Conservation (phyloP, 2,888 invertebrate species). For the Dryobotodes eremita region DNA sequence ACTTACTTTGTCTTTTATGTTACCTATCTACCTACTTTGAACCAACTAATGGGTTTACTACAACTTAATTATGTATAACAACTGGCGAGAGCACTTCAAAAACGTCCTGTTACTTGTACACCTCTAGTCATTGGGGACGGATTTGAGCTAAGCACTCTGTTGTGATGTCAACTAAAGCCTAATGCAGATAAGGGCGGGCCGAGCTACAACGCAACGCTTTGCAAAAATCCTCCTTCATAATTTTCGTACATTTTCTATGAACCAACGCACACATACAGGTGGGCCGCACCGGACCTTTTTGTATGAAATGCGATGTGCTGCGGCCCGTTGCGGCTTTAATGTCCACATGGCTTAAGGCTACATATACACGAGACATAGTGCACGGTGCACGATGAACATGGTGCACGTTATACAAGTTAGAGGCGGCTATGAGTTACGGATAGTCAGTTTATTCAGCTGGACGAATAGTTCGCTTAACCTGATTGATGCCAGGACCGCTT, state of each 20-base stretch:
- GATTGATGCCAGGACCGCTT: constrained; percentile 14
- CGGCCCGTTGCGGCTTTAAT: too few species aligned
- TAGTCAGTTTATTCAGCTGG: constrained; percentile 9
- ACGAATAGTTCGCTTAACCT: constrained; percentile 6
- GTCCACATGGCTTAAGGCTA: not conserved
- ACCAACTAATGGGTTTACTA: constrained; percentile 64
- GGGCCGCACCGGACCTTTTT: too few species aligned
- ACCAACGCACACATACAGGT: too few species aligned
- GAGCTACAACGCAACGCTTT: too few species aligned
- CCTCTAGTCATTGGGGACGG: constrained; percentile 37
- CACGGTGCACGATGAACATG: too few species aligned
- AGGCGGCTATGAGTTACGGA: not conserved
- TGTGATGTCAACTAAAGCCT: constrained; percentile 16
- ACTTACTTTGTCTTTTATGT: constrained; percentile 68
- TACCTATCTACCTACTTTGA: constrained; percentile 56
- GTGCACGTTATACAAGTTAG: not conserved
- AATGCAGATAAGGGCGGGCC: too few species aligned
- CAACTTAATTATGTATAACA: constrained; percentile 60
- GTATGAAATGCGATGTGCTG: too few species aligned
- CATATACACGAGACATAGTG: not conserved
- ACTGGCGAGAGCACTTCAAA: constrained; percentile 52
- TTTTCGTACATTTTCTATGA: too few species aligned
- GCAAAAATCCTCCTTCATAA: too few species aligned
- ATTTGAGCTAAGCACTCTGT: constrained; percentile 19
- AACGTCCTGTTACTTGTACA: constrained; percentile 33